phyloP scores from a whole-genome alignment of 2,113 vertebrate genomes.

The Sceloporus tristichus region DNA sequence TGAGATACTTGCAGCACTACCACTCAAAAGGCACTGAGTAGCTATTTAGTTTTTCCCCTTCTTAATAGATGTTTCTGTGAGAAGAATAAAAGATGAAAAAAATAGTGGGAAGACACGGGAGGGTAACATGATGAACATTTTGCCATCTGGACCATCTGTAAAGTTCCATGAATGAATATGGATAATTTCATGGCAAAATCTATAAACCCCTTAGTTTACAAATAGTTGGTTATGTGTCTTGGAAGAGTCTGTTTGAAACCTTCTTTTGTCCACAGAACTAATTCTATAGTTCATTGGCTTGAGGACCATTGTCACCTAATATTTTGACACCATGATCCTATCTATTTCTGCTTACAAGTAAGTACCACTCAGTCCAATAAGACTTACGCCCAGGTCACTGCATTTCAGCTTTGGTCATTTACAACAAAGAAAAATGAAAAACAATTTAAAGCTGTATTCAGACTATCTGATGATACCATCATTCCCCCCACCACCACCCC shows the following conservation, averaged over 20 bases:
- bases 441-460: no score
- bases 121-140: no score
- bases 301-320: not conserved
- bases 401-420: not conserved
- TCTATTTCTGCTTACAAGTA: not conserved
- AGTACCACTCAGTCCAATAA: not conserved
- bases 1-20: not conserved
- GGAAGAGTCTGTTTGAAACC: not conserved
- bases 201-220: not conserved
- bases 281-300: not conserved
- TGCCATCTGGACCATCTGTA: not conserved
- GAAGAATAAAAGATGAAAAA: not conserved
- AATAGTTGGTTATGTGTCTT: not conserved
- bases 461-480: no score
- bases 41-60: not conserved
- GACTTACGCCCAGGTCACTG: no score
- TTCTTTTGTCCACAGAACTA: not conserved
- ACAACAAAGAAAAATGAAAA: not conserved
- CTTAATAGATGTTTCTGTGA: not conserved
- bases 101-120: no score
- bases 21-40: not conserved
- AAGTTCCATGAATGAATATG: not conserved
- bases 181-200: no score
- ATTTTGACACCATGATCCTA: not conserved
- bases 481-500: no score